Evolutionary conservation across 2,888 invertebrate genomes (phyloP).

Genomic region (Luperina testacea): DNA sequence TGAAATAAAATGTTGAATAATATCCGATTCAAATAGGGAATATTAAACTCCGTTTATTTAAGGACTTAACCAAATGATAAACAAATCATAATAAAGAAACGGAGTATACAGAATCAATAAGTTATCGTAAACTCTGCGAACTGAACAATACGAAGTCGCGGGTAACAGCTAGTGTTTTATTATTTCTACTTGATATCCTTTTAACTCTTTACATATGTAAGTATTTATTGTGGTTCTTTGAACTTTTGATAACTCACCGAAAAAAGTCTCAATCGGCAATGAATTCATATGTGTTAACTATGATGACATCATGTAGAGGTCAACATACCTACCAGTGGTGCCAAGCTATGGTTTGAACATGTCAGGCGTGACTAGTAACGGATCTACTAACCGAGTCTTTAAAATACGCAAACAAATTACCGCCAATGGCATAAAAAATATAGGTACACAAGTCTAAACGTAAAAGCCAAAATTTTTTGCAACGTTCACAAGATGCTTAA

Average conservation of each 20-base stretch:
- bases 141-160: too few species aligned
- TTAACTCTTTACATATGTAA: not conserved
- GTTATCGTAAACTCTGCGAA: too few species aligned
- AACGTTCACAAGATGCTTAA: too few species aligned
- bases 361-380: constrained; percentile 43
- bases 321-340: constrained; percentile 33
- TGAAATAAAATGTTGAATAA: too few species aligned
- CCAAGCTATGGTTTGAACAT: constrained; percentile 37
- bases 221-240: not conserved
- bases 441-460: not conserved
- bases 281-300: constrained; percentile 1
- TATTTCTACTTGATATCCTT: too few species aligned
- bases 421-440: not conserved
- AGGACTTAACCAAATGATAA: too few species aligned
- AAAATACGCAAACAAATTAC: constrained; percentile 16
- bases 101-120: too few species aligned
- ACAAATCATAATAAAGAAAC: too few species aligned
- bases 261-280: not conserved
- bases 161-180: not conserved
- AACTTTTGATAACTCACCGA: not conserved
- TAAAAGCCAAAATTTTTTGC: not conserved
- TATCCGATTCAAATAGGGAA: too few species aligned
- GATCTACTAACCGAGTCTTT: constrained; percentile 26
- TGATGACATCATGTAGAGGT: constrained; percentile 58
- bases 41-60: too few species aligned